Evolutionary conservation across 2,113 vertebrate genomes (phyloP), one percentile per base, ranked within the genome.

Genomic region (Scophthalmus maximus): DNA sequence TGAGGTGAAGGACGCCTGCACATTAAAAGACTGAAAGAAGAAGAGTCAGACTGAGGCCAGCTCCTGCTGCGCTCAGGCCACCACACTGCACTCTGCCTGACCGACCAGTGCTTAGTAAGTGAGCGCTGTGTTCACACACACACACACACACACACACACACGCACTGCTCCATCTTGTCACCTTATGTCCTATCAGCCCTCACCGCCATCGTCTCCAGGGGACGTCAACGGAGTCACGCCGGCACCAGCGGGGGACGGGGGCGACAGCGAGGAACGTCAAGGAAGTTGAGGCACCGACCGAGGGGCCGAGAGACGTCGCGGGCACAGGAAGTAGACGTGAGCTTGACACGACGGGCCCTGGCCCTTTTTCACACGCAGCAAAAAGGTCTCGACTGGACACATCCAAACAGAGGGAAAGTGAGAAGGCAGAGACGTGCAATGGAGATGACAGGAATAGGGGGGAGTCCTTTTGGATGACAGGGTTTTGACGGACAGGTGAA

Each of bases 341-440:
- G 47, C 36, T 25, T 85, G 90, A 92, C 61, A 49, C 3, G 67
- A 87, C 84, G 64, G 63, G 66, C 52, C 63, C 32, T 70, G 83
- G 75, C 85, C 75, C 68, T 77, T 76, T 88, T 76, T 88, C 78
- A 87, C 82, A 66, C 62, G 66, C 47, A 36, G 51, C 90, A 83
- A n/a, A 92, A 90, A 91, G 82, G 78, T 90, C 30, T 53, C 61
- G 79, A 88, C 79, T 69, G 81, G 80, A 67, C 72, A 68, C 47
- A 81, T 90, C 87, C 88, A 88, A 90, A 92, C 84, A 76, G 65
- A 71, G 40, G n/a, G 47, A 55, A 76, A 68, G 15, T 17, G 76
- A 85, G 73, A 69, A 67, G 72, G 53, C 76, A 72, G 27, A 66
- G 34, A 36, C 17, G 66, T 12, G 76, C 30, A 67, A 46, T 56